These are phyloP conservation scores for Micromussa lordhowensis DNA, from an alignment of 92 coral and sea anemone species.

Conservation along the genomic window DNA sequence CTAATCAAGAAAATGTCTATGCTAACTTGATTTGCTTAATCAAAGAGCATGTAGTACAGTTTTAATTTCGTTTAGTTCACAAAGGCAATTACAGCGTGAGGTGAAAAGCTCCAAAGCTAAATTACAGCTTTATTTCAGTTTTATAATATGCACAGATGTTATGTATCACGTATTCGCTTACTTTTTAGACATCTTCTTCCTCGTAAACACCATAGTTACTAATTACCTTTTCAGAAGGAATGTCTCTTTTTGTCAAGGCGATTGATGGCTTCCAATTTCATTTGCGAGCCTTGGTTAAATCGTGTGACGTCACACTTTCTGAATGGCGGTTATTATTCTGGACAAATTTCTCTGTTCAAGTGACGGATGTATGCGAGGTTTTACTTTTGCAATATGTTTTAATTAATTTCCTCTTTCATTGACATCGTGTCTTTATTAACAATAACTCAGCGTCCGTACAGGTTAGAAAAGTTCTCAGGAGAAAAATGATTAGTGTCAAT, in stretches of 20 bases:
- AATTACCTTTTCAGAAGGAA: background rate
- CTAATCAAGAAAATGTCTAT: background rate
- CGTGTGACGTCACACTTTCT: background rate
- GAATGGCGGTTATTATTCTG: background rate
- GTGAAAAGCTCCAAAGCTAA: background rate
- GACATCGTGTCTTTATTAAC: conserved; percentile 4
- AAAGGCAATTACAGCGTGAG: background rate
- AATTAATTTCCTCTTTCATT: conserved; percentile 20
- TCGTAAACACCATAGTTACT: background rate
- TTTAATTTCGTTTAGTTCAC: background rate
- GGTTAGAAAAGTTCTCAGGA: background rate
- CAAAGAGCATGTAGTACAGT: background rate
- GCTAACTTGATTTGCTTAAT: background rate
- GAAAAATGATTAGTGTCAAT: background rate
- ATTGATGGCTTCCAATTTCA: background rate
- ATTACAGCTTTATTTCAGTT: background rate
- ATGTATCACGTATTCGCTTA: background rate
- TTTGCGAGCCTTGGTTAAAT: background rate
- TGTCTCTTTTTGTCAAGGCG: background rate
- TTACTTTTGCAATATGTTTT: background rate
- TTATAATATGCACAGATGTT: background rate
- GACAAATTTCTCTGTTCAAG: background rate
- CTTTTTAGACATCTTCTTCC: background rate
- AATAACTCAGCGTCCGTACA: background rate
- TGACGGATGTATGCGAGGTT: conserved; percentile 3